Conservation (phyloP, 30 jellyfish, hydroid and myxozoan species). For the Aurelia sp. region DNA sequence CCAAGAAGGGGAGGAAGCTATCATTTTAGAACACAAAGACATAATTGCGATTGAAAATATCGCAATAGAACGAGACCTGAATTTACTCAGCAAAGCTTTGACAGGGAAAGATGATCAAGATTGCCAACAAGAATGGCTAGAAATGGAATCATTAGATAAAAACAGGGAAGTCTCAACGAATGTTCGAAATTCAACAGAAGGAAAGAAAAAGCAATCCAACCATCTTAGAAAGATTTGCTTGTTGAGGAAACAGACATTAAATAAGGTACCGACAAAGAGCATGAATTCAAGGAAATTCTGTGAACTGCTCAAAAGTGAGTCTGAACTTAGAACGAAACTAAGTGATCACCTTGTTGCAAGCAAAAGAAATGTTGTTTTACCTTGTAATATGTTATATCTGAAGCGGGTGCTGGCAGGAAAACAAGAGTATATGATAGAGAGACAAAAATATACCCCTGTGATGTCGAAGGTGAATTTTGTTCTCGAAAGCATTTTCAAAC, state of each 20-base stretch:
- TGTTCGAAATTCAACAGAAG: neutral
- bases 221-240: neutral
- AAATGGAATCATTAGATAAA: constrained; percentile 1
- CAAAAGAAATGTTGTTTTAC: neutral
- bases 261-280: neutral
- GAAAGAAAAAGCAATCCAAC: neutral
- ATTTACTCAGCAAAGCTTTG: too few relatives aligned
- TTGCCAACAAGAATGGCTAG: neutral
- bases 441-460: neutral
- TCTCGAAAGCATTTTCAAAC: constrained; percentile 24
- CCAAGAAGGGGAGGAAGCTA: too few relatives aligned
- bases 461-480: constrained; percentile 34
- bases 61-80: too few relatives aligned
- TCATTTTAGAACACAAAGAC: too few relatives aligned
- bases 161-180: too few relatives aligned
- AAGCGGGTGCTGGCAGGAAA: constrained; percentile 21
- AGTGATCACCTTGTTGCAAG: neutral
- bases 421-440: neutral
- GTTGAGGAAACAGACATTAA: constrained; percentile 17
- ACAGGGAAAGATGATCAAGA: neutral
- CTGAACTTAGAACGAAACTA: neutral
- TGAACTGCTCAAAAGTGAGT: neutral
- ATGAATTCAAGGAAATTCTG: neutral
- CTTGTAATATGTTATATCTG: neutral
- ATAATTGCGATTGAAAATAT: too few relatives aligned